Conservation (phyloP, 2,888 invertebrate genomes). For the Scaptomyza flava region DNA sequence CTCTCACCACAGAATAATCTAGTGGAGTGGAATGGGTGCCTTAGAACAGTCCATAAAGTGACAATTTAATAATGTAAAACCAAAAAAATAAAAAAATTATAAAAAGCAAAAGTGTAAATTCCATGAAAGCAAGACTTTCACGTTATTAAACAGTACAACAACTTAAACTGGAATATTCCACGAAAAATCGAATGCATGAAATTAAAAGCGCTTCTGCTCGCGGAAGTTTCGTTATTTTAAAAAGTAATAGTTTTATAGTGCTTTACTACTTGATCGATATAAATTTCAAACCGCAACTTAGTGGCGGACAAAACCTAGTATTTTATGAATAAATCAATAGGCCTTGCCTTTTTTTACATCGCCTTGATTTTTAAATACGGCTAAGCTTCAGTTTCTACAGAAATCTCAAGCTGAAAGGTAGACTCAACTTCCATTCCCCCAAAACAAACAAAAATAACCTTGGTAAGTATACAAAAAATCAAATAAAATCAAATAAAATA, state of each 20-base stretch:
- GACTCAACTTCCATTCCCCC: background rate
- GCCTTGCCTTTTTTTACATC: conserved; percentile 10
- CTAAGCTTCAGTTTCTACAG: background rate
- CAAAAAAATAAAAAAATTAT: conserved; percentile 18
- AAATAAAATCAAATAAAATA: no score
- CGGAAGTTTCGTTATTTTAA: no score
- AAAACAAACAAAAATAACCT: background rate
- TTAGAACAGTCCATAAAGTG: background rate
- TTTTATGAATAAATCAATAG: background rate
- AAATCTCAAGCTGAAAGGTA: conserved; percentile 1
- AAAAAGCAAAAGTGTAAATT: background rate
- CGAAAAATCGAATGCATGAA: no score
- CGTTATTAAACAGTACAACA: no score
- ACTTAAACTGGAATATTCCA: no score
- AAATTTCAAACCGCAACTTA: no score
- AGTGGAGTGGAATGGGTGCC: background rate
- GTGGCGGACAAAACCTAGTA: no score
- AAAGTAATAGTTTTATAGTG: no score
- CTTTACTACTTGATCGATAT: no score
- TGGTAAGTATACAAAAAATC: conserved; percentile 3
- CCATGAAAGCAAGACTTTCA: no score
- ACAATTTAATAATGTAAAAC: conserved; percentile 50
- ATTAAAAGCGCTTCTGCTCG: no score
- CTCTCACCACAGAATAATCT: background rate
- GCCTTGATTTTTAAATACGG: background rate